Evolutionary conservation across 2,888 invertebrate species (phyloP).

Genomic region (Hyposoter didymator): DNA sequence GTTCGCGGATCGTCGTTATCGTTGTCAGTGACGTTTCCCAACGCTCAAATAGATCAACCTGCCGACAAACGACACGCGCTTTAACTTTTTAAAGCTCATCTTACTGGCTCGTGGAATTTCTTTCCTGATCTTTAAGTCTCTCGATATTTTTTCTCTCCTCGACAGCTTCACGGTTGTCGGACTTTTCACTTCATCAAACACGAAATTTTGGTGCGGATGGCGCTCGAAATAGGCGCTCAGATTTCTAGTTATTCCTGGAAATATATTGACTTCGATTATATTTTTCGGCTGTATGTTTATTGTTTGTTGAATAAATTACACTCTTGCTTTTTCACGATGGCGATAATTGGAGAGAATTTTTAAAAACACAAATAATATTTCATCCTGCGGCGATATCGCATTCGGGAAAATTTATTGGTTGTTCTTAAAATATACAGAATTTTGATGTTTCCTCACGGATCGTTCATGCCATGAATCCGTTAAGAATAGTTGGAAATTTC

Average conservation of each 20-base stretch:
- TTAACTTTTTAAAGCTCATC: background rate
- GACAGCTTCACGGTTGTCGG: background rate
- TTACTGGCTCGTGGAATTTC: background rate
- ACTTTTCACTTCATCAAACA: background rate
- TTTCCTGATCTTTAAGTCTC: background rate
- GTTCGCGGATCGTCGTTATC: slow-evolving; percentile 45
- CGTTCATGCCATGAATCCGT: background rate
- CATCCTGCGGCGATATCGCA: background rate
- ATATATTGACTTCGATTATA: background rate
- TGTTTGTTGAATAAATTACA: background rate
- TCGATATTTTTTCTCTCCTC: background rate
- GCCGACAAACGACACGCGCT: slow-evolving; percentile 20
- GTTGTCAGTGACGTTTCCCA: slow-evolving; percentile 48
- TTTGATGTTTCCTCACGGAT: slow-evolving; percentile 8
- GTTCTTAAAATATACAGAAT: background rate
- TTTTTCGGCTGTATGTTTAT: background rate
- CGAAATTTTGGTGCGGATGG: background rate
- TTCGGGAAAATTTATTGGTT: background rate
- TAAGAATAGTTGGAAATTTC: slow-evolving; percentile 18
- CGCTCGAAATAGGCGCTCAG: background rate
- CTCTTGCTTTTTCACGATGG: background rate
- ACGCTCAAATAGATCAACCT: slow-evolving; percentile 66
- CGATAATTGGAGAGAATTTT: background rate
- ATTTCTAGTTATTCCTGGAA: background rate
- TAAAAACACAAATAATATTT: background rate